Evolutionary conservation across 64 coral and sea anemone genomes (phyloP).

Genomic region (Dendronephthya gigantea): DNA sequence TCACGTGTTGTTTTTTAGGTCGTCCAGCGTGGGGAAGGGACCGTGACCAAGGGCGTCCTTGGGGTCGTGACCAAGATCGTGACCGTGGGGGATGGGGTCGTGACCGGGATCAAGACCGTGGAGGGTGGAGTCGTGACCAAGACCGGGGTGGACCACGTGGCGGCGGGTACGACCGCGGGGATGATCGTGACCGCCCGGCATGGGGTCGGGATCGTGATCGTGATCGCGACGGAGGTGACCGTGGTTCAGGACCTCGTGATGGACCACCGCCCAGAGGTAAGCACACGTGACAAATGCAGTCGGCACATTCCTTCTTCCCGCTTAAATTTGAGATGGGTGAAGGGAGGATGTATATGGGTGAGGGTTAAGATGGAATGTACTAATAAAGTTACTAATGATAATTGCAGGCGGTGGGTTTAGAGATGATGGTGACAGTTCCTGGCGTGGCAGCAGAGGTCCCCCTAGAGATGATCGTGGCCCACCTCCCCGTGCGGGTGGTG

Average conservation of each 20-base stretch:
- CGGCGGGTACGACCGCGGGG: neutral
- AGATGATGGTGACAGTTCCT: neutral
- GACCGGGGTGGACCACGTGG: neutral
- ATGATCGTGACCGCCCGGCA: neutral
- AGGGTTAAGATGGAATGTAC: too few relatives aligned
- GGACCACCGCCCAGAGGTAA: neutral
- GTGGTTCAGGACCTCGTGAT: neutral
- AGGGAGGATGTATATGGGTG: neutral
- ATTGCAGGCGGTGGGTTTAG: neutral
- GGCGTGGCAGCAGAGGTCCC: neutral
- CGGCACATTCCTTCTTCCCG: neutral
- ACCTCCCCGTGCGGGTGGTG: neutral
- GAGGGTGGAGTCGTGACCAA: neutral
- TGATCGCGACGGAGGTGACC: neutral
- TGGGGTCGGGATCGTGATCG: conserved; percentile 21
- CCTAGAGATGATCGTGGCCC: neutral
- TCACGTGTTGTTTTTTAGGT: neutral
- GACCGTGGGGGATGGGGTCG: too few relatives aligned
- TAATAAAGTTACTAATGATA: too few relatives aligned
- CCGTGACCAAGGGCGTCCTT: conserved; percentile 13
- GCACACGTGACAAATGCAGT: neutral
- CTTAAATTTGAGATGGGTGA: neutral
- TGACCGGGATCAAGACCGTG: too few relatives aligned
- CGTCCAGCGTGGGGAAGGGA: neutral
- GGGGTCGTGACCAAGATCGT: conserved; percentile 17